Conservation (phyloP, 2,113 vertebrate genomes). For the Urocolius indicus region DNA sequence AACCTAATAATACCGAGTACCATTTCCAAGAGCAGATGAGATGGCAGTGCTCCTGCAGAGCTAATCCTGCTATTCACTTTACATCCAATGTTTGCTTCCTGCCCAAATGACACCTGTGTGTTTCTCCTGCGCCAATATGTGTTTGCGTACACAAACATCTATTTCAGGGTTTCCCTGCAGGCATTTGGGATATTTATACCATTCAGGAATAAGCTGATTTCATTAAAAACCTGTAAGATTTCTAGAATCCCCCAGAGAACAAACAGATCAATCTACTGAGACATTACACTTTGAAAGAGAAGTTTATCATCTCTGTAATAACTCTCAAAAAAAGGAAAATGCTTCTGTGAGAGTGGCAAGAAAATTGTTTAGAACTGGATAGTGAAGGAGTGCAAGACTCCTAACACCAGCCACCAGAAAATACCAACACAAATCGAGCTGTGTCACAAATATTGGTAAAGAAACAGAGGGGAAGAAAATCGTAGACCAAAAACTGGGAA, state of each 20-base stretch:
- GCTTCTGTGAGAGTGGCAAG: background rate
- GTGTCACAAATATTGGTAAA: background rate
- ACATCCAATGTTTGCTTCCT: background rate
- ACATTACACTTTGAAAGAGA: background rate
- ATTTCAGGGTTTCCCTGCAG: background rate
- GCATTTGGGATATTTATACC: background rate
- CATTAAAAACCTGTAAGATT: background rate
- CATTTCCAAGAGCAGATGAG: constrained; percentile 2
- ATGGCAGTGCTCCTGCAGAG: background rate
- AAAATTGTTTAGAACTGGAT: background rate
- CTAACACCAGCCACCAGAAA: background rate
- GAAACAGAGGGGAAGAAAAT: background rate
- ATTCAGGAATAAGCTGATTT: background rate
- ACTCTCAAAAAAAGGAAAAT: background rate
- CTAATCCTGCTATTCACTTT: background rate
- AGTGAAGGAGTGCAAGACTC: background rate
- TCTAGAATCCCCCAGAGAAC: background rate
- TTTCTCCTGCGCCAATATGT: background rate
- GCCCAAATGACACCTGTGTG: constrained; percentile 9
- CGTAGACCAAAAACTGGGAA: background rate
- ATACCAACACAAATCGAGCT: background rate
- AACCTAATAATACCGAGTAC: background rate
- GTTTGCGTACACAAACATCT: background rate
- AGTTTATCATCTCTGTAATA: background rate
- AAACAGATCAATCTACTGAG: background rate